phyloP scores from a whole-genome alignment of 2,888 invertebrate species.

The Oxyteleia sp. region DNA sequence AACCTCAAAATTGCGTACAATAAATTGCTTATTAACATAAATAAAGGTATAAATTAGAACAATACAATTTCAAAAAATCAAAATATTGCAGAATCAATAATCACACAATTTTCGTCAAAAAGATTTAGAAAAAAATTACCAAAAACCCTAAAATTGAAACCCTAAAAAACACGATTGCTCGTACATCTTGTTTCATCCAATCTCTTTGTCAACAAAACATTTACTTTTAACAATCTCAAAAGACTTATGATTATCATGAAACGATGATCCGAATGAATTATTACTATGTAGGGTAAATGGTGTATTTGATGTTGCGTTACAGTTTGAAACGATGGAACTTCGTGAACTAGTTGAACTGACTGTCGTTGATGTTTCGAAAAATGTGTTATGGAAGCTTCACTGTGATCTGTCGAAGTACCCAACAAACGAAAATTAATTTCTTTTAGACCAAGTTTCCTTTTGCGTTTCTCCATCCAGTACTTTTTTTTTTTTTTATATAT shows the following conservation, averaged over 20 bases:
- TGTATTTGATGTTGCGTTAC: constrained; percentile 73
- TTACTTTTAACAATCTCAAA: constrained; percentile 78
- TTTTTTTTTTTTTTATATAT: no score
- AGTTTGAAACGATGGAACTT: constrained; percentile 52
- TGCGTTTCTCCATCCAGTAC: no score
- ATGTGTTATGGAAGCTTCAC: constrained; percentile 56
- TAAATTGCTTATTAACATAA: constrained; percentile 15
- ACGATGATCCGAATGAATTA: constrained; percentile 69
- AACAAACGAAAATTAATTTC: constrained; percentile 45
- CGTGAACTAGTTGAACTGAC: constrained; percentile 34
- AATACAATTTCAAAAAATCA: no score
- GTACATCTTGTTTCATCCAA: constrained; percentile 31
- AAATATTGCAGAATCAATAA: not conserved
- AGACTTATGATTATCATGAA: constrained; percentile 82
- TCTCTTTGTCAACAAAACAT: constrained; percentile 77
- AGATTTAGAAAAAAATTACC: no score
- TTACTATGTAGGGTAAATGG: constrained; percentile 54
- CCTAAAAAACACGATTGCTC: not conserved
- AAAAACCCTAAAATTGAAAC: not conserved
- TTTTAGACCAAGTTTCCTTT: no score
- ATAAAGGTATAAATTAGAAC: not conserved
- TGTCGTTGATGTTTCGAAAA: constrained; percentile 33
- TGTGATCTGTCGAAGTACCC: constrained; percentile 51
- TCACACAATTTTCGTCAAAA: not conserved
- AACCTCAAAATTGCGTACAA: constrained; percentile 1